Base-by-base conservation (phyloP, 2,113 vertebrate species). In the Aptenodytes patagonicus region DNA sequence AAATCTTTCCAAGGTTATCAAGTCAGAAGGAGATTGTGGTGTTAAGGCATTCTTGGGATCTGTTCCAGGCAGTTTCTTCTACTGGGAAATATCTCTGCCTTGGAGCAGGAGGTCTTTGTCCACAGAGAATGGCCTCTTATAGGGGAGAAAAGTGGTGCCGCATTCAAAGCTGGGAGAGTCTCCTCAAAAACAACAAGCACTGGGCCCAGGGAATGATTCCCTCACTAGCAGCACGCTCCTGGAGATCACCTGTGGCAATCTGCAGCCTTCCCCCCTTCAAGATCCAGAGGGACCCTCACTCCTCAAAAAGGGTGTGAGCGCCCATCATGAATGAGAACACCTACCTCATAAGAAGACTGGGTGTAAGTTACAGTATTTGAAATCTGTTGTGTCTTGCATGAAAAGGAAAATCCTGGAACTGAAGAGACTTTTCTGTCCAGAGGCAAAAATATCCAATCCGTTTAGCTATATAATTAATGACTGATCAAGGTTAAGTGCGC, bases 401-500 rank as follows among this genome's bases (percentile, higher is more conserved):
- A 76, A 61, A 21, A 76, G 13, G 32, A 79, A 83, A 5, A 6
- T 76, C 14, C 40, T 66, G 40, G 24, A 89, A 84, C 40, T 57
- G 49, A 73, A 70, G 34, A 81, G 4, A 65, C 3, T 61, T 65
- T 51, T 57, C 44, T 81, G 34, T 69, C 49, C 40, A 78, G 20
- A 61, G 51, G 31, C 20, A 47, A 60, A 94, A 77, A 51, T n/a
- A 65, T 4, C 15, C 26, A 42, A 14, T 65, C 26, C 2, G 1
- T 84, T 77, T 65, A 93, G 40, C 54, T 65, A 17, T 42, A 20
- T 25, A 75, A 70, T 65, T 79, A 79, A 54, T 46, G 18, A 44
- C 36, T 3, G 0, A 32, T 51, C 6, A 18, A 89, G 4, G 0
- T 2, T 65, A 15, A 68, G 49, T 22, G 7, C 7, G 8, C 28